Conservation (phyloP, 2,113 vertebrate genomes). For the Lophotis ruficrista region DNA sequence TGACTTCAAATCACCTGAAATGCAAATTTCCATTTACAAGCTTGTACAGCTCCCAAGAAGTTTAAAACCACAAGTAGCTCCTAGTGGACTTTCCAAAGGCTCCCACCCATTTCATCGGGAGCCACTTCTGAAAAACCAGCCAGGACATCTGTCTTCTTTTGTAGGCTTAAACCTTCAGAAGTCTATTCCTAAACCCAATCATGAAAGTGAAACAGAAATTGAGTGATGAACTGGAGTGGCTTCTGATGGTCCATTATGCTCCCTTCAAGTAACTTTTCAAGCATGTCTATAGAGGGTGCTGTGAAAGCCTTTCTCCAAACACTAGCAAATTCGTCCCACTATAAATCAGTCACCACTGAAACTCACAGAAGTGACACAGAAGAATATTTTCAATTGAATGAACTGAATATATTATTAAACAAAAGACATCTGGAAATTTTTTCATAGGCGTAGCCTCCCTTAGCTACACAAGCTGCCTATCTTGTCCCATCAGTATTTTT, state of each 20-base stretch:
- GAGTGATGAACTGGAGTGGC: not conserved
- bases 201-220: not conserved
- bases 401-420: not conserved
- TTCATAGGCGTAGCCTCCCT: not conserved
- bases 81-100: not conserved
- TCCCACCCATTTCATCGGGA: not conserved
- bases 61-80: not conserved
- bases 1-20: conserved; percentile 70
- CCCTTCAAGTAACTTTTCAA: not conserved
- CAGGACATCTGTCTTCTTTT: not conserved
- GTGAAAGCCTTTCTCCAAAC: not conserved
- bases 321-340: not conserved
- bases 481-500: not conserved
- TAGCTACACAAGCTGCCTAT: not conserved
- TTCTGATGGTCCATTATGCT: not conserved
- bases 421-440: not conserved
- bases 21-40: conserved; percentile 4
- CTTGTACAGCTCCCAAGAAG: not conserved
- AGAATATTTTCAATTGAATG: not conserved
- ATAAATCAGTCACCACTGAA: not conserved
- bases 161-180: not conserved
- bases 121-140: not conserved
- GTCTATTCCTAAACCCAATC: not conserved
- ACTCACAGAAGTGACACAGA: not conserved
- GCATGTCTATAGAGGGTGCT: not conserved